Evolutionary conservation across 2,888 invertebrate species (phyloP).

Genomic region (Anthophora plumipes): DNA sequence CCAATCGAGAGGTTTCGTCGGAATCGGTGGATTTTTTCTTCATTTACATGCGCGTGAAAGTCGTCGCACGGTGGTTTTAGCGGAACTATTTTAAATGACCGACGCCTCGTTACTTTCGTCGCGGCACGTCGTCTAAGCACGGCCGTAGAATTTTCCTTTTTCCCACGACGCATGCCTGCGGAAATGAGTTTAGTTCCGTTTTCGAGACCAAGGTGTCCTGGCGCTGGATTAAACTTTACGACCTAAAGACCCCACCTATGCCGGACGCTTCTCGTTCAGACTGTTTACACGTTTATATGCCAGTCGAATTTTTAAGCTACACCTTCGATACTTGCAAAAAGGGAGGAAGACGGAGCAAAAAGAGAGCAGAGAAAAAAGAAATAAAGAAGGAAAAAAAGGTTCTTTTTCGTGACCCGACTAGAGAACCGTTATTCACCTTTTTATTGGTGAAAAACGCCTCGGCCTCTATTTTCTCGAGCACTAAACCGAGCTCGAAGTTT

Average conservation of each 20-base stretch:
- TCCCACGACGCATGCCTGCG: slow-evolving; percentile 19
- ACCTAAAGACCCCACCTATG: background rate
- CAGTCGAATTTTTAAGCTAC: slow-evolving; percentile 39
- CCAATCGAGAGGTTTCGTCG: slow-evolving; percentile 15
- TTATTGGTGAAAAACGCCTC: slow-evolving; percentile 61
- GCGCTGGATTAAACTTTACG: slow-evolving; percentile 41
- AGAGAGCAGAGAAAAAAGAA: background rate
- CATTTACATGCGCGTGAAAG: slow-evolving; percentile 57
- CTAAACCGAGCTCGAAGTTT: slow-evolving; percentile 13
- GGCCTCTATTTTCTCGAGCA: slow-evolving; percentile 30
- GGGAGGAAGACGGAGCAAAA: background rate
- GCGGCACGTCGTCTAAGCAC: slow-evolving; percentile 34
- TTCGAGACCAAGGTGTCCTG: background rate
- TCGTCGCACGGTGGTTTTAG: slow-evolving; percentile 38
- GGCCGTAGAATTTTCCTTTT: slow-evolving; percentile 46
- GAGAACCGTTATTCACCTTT: slow-evolving; percentile 41
- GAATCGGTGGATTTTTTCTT: slow-evolving; percentile 47
- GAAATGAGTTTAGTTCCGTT: slow-evolving; percentile 45
- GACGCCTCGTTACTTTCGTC: slow-evolving; percentile 62
- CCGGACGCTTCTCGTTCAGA: no score
- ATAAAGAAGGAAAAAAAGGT: slow-evolving; percentile 36
- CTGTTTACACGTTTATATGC: slow-evolving; percentile 6
- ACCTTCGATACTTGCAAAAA: background rate
- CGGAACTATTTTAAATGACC: slow-evolving; percentile 64
- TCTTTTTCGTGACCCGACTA: background rate